phyloP scores from a whole-genome alignment of 2,888 invertebrate genomes.

The Hoplodrina blanda region DNA sequence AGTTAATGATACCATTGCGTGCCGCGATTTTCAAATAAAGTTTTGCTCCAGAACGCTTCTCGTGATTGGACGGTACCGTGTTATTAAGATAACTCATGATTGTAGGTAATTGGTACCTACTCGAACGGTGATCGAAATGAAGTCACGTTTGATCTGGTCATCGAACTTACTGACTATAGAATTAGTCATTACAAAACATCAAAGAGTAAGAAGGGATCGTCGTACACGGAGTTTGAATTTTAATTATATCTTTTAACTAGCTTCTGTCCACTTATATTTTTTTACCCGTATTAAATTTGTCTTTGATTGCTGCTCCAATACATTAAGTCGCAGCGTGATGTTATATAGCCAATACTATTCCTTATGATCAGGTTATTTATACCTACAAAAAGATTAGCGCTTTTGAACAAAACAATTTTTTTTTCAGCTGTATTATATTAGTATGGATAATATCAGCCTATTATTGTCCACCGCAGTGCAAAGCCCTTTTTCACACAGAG shows the following conservation, averaged over 20 bases:
- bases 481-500: no score
- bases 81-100: constrained; percentile 58
- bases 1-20: constrained; percentile 50
- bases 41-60: constrained; percentile 38
- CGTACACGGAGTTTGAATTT: not conserved
- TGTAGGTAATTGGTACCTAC: constrained; percentile 48
- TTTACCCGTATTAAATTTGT: no score
- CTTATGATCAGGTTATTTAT: no score
- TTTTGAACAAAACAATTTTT: no score
- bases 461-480: no score
- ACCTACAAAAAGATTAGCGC: no score
- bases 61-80: constrained; percentile 38
- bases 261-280: no score
- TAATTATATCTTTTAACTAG: not conserved
- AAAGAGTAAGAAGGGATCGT: not conserved
- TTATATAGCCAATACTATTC: no score
- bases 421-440: no score
- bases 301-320: no score
- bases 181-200: not conserved
- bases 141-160: constrained; percentile 60
- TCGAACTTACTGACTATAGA: constrained; percentile 40
- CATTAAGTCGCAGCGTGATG: no score
- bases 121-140: constrained; percentile 29
- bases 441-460: no score
- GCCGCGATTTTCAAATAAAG: constrained; percentile 40